A percentile compares a stretch with the other conserved stretches of the same genome.
phyloP scores from a whole-genome alignment of 2,888 invertebrate genomes.

The Nineta flava region DNA sequence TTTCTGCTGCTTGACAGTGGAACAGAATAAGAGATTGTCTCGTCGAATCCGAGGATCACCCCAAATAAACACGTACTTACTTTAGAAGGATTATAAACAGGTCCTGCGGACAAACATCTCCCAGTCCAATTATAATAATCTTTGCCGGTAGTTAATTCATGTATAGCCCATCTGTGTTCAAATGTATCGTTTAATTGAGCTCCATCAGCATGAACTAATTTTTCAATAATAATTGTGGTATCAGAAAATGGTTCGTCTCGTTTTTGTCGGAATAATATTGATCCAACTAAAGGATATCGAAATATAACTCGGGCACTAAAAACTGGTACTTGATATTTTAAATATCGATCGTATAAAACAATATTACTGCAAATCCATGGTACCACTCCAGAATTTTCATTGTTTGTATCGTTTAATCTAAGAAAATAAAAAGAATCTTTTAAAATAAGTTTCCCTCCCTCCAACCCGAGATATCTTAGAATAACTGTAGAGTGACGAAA shows the following conservation, averaged over 20 bases:
- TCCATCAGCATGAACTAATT: constrained; percentile 77
- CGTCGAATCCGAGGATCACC: too few species aligned
- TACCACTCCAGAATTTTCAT: constrained; percentile 24
- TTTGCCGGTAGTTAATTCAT: constrained; percentile 58
- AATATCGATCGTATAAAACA: constrained; percentile 42
- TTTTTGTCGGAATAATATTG: constrained; percentile 67
- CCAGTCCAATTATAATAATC: constrained; percentile 87
- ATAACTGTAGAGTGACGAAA: too few species aligned
- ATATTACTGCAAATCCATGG: constrained; percentile 52
- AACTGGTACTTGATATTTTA: constrained; percentile 52
- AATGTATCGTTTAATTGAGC: constrained; percentile 55
- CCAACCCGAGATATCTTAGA: too few species aligned
- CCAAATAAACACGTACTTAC: too few species aligned
- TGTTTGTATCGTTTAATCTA: constrained; percentile 33
- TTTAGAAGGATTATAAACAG: constrained; percentile 61
- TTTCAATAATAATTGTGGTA: constrained; percentile 69
- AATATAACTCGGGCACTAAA: constrained; percentile 66
- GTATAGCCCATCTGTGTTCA: constrained; percentile 71
- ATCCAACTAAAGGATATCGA: constrained; percentile 77
- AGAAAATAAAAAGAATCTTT: too few species aligned
- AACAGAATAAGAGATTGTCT: constrained; percentile 5
- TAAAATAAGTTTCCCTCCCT: too few species aligned
- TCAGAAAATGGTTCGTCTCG: constrained; percentile 67
- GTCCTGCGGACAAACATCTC: constrained; percentile 65
- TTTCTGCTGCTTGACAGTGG: too few species aligned